These are phyloP conservation scores for Dinomys branickii DNA, from an alignment of 2,113 vertebrate genomes.

Conservation along the genomic window DNA sequence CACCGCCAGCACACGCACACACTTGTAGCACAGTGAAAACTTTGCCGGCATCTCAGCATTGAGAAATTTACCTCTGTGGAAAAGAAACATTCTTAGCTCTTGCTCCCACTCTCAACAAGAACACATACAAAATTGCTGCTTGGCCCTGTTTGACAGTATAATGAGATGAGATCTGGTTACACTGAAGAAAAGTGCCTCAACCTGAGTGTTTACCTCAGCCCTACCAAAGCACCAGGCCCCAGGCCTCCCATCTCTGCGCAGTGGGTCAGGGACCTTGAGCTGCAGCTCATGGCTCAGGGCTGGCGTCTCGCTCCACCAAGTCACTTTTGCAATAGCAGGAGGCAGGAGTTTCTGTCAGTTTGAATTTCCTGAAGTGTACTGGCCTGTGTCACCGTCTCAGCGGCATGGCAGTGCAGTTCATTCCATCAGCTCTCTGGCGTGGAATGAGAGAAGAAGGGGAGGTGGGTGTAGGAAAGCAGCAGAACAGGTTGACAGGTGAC, in stretches of 20 bases:
- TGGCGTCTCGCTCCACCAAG: slow-evolving; percentile 30
- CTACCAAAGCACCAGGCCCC: slow-evolving; percentile 32
- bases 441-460: background rate
- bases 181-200: slow-evolving; percentile 63
- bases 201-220: slow-evolving; percentile 66
- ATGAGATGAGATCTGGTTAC: slow-evolving; percentile 65
- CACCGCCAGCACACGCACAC: fast-evolving
- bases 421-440: background rate
- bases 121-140: background rate
- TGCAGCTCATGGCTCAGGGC: background rate
- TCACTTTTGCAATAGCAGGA: slow-evolving; percentile 56
- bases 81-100: slow-evolving; percentile 19
- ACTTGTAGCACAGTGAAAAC: background rate
- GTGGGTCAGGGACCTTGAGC: slow-evolving; percentile 2
- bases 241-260: slow-evolving; percentile 2
- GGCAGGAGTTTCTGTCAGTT: slow-evolving; percentile 61
- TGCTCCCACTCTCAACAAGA: background rate
- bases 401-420: background rate
- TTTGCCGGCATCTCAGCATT: background rate
- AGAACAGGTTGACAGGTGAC: background rate
- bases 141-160: slow-evolving; percentile 67
- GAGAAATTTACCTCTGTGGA: background rate
- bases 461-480: background rate
- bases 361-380: slow-evolving; percentile 61
- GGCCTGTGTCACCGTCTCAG: slow-evolving; percentile 18